Evolutionary conservation across 2,888 invertebrate genomes (phyloP).

Genomic region (Azorinus chamasolen): DNA sequence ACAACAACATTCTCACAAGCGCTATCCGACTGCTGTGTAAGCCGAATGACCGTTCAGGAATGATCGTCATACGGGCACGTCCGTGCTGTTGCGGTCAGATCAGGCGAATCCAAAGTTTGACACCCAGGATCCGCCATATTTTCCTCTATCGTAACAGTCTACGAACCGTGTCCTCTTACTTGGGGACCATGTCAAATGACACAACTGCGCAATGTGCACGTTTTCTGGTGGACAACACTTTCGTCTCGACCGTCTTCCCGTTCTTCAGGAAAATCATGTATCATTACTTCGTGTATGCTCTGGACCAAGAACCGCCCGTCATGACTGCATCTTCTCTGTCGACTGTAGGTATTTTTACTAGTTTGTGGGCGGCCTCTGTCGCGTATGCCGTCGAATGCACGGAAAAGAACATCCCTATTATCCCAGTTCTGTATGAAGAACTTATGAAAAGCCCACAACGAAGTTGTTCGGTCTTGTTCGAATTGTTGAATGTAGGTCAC

Average conservation of each 20-base stretch:
- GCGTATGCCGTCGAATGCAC: constrained; percentile 71
- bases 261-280: constrained; percentile 73
- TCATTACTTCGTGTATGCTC: constrained; percentile 69
- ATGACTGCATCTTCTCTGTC: constrained; percentile 66
- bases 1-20: constrained; percentile 77
- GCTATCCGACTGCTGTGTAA: constrained; percentile 79
- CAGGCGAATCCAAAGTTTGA: constrained; percentile 72
- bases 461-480: constrained; percentile 74
- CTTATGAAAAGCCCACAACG: constrained; percentile 78
- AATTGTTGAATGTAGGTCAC: constrained; percentile 73
- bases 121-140: constrained; percentile 77
- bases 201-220: constrained; percentile 72
- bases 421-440: constrained; percentile 80
- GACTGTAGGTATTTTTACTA: constrained; percentile 75
- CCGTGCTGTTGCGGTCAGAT: constrained; percentile 77
- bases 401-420: constrained; percentile 74
- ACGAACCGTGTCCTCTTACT: constrained; percentile 76
- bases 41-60: constrained; percentile 77
- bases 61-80: constrained; percentile 75
- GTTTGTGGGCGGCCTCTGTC: constrained; percentile 78
- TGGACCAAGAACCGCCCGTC: constrained; percentile 70
- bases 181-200: constrained; percentile 73
- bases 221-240: constrained; percentile 75
- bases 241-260: constrained; percentile 75
- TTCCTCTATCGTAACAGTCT: constrained; percentile 81